These are phyloP conservation scores for Galbula dea DNA, from an alignment of 2,113 vertebrate genomes.

Conservation along the genomic window DNA sequence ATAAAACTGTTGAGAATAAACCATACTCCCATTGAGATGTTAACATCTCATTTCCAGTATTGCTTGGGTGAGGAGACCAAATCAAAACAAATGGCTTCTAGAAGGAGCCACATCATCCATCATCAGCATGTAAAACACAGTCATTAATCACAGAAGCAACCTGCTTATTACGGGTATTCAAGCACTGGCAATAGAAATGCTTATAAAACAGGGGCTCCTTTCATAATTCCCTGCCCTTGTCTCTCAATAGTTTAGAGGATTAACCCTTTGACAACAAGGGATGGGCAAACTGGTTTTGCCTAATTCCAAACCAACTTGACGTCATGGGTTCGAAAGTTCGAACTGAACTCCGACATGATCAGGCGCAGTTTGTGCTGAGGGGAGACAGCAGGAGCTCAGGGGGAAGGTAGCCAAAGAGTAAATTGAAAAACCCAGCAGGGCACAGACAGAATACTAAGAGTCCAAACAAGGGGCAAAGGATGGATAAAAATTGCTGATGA, in stretches of 20 bases:
- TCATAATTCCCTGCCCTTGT: slow-evolving; percentile 38
- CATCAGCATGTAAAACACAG: neutral
- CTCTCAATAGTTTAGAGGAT: slow-evolving; percentile 49
- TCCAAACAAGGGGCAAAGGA: neutral
- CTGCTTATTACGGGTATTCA: slow-evolving; percentile 54
- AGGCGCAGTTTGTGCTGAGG: neutral
- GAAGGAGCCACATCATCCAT: slow-evolving; percentile 6
- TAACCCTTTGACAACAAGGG: slow-evolving; percentile 57
- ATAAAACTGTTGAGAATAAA: neutral
- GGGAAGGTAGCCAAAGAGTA: neutral
- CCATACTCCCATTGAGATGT: neutral
- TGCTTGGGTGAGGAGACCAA: slow-evolving; percentile 9
- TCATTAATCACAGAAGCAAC: slow-evolving; percentile 32
- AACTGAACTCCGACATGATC: neutral
- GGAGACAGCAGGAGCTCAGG: neutral
- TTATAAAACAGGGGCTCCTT: slow-evolving; percentile 34
- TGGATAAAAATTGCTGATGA: neutral
- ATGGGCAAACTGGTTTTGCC: slow-evolving; percentile 61
- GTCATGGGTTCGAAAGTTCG: slow-evolving; percentile 59
- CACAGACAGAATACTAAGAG: too few relatives aligned
- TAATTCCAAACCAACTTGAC: slow-evolving; percentile 52
- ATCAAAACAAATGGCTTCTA: slow-evolving; percentile 37
- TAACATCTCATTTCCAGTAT: slow-evolving; percentile 36
- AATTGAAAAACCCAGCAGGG: neutral
- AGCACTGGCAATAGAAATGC: slow-evolving; percentile 16